Evolutionary conservation across 2,797 vertebrate genomes (phyloP), one percentile per base, ranked within the genome.

Genomic region (Pipistrellus nathusii): DNA sequence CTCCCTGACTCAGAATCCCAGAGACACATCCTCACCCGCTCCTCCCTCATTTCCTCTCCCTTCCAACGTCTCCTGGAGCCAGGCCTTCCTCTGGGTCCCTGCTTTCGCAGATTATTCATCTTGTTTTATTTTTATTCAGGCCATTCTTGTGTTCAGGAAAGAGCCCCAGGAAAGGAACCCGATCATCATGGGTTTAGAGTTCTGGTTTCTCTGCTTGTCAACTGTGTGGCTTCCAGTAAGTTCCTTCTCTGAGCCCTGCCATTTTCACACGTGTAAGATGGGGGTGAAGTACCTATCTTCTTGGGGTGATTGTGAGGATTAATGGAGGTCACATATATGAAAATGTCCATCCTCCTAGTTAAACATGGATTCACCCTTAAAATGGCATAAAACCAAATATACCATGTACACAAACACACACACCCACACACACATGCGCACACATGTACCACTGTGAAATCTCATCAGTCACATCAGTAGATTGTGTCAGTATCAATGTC

Each of bases 311-410:
- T 18, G 3, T 35, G 64, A 7, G 2, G 51, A 38, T 77, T 57
- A 30, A 27, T 41, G 25, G 23, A 27, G 30, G 41, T 44, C 72
- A 21, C 21, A 0, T 23, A 25, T 32, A 71, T 66, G 85, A 59
- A 35, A 13, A 51, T 68, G 32, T 44, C 27, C 41, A 35, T 25
- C 27, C 13, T 48, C 38, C 38, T 78, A 11, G 32, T 21, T 90
- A 75, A 66, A 88, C 76, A 87, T 32, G 27, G 38, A 48, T 69
- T 53, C 75, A 11, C 71, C 68, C 72, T 93, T 96, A 59, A 88
- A 55, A 78, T 88, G 82, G 18, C 69, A 41, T 35, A n/a, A 38
- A 76, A 46, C 15, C 38, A 51, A 94, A 23, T 53, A 32, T 3
- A 6, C 44, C 10, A 2, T 2, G 1, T 23, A 51, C 32, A 27